Conservation (phyloP, 1,140 invertebrate species). For the Sinella curviseta region DNA sequence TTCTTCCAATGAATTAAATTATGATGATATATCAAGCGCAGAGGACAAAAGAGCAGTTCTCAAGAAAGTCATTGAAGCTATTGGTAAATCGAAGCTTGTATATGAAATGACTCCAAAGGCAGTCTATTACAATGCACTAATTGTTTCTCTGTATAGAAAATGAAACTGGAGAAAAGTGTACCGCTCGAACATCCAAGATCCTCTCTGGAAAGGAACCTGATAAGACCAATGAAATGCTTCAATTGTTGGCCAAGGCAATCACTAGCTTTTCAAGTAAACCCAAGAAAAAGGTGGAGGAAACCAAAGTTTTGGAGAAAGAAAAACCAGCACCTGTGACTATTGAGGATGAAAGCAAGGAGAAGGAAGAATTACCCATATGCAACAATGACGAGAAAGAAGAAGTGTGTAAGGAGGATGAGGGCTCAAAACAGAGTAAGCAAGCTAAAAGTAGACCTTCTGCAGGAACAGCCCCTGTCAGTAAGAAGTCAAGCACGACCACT, state of each 20-base stretch:
- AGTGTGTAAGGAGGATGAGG: neutral
- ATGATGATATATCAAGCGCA: neutral
- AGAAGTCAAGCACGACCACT: neutral
- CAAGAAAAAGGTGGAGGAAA: neutral
- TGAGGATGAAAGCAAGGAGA: neutral
- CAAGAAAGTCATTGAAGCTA: neutral
- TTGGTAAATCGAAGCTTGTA: neutral
- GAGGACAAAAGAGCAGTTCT: neutral
- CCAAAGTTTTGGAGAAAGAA: neutral
- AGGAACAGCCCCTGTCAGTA: neutral
- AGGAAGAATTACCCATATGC: neutral
- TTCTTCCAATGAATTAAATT: neutral
- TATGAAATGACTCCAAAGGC: neutral
- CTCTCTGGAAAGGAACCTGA: neutral
- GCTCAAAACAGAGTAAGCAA: neutral
- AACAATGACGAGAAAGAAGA: neutral
- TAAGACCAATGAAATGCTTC: constrained; percentile 8
- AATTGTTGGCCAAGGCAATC: neutral
- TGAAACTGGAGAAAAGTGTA: neutral
- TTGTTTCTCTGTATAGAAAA: neutral
- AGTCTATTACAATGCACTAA: neutral
- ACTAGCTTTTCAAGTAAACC: neutral
- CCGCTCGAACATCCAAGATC: neutral
- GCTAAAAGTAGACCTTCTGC: neutral
- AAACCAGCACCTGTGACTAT: too few species aligned